A percentile compares a stretch with the other conserved stretches of the same genome.
phyloP scores from a whole-genome alignment of 2,888 invertebrate species.

The Lottia gigantea region DNA sequence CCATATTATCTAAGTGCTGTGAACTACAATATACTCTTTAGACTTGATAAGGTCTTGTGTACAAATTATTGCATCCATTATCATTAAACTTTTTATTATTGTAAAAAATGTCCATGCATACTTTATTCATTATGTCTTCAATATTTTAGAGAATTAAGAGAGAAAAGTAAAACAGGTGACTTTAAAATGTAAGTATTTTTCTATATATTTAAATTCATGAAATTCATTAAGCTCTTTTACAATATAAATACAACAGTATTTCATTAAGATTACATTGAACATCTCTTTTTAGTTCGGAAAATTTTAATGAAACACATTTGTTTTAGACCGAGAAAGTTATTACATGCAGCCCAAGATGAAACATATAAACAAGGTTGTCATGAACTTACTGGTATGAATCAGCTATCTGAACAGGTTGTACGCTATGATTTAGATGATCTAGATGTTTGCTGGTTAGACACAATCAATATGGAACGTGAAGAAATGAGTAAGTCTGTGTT shows the following conservation, averaged over 20 bases:
- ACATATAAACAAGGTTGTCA: slow-evolving; percentile 86
- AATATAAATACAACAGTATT: no score
- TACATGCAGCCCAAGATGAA: slow-evolving; percentile 89
- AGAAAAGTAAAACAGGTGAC: slow-evolving; percentile 43
- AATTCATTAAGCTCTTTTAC: no score
- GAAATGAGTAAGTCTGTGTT: slow-evolving; percentile 68
- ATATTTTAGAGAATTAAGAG: slow-evolving; percentile 43
- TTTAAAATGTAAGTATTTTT: slow-evolving; percentile 62
- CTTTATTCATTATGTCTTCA: background rate
- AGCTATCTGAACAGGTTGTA: slow-evolving; percentile 90
- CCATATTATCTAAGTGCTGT: no score
- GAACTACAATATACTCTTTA: no score
- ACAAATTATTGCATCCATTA: no score
- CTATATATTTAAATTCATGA: no score
- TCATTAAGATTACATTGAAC: no score
- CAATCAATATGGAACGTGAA: slow-evolving; percentile 88
- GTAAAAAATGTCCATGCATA: no score
- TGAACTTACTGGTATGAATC: slow-evolving; percentile 85
- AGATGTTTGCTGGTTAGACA: slow-evolving; percentile 89
- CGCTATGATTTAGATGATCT: slow-evolving; percentile 94
- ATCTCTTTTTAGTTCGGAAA: no score
- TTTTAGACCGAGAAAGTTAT: slow-evolving; percentile 84
- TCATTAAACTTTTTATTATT: no score
- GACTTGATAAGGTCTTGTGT: no score
- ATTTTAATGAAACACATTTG: background rate